Conservation (phyloP, 1,140 invertebrate species). For the Brachystomella parvula region DNA sequence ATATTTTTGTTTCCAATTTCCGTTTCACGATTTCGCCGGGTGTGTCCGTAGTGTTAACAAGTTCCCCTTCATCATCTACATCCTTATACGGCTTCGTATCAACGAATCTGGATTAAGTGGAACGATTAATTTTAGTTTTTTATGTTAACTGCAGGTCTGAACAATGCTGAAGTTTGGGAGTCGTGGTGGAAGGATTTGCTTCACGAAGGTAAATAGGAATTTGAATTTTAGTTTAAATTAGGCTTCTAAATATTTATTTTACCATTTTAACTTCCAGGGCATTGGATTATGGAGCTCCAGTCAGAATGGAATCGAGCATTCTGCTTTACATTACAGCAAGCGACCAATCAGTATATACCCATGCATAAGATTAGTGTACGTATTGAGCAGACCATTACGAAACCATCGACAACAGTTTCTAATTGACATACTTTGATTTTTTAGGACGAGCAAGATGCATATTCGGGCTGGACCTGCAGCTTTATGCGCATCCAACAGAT, state of each 20-base stretch:
- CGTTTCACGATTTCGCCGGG: no score
- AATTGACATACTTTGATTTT: neutral
- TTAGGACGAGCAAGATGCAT: neutral
- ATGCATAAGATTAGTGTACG: neutral
- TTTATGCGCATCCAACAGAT: neutral
- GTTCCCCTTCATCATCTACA: no score
- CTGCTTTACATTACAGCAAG: neutral
- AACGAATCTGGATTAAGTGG: neutral
- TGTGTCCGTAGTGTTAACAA: no score
- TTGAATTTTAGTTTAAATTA: neutral
- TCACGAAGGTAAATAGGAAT: neutral
- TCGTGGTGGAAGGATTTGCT: neutral
- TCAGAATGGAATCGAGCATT: neutral
- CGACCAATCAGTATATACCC: slow-evolving; percentile 7
- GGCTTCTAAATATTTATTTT: neutral
- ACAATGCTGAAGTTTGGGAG: neutral
- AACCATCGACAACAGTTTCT: neutral
- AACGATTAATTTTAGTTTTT: neutral
- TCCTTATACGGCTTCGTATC: neutral
- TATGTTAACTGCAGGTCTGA: neutral
- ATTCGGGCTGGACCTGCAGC: neutral
- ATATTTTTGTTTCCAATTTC: no score
- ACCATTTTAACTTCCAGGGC: no score
- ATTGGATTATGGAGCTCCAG: neutral
- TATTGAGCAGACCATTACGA: neutral